Percentiles rank a stretch among this genome's conserved stretches.
Conservation (phyloP, 2,888 invertebrate genomes). For the Phanerotoma sp. region DNA sequence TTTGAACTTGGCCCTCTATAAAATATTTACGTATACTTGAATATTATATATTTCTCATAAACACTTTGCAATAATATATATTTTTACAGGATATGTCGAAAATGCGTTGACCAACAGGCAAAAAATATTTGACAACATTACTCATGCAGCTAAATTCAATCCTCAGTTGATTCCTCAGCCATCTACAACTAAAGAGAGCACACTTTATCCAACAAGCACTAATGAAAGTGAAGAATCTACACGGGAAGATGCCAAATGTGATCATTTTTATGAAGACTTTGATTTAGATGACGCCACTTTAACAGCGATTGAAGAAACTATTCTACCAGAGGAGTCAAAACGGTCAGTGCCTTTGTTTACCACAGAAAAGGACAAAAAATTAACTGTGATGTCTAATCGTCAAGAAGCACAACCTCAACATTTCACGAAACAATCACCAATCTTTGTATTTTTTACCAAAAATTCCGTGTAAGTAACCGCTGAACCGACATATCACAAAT, state of each 20-base stretch:
- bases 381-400: too few species aligned
- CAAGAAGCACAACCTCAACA: too few species aligned
- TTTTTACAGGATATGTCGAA: constrained; percentile 23
- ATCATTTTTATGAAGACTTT: constrained; percentile 13
- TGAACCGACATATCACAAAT: too few species aligned
- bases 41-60: not conserved
- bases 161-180: constrained; percentile 7
- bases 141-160: constrained; percentile 4
- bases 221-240: not conserved
- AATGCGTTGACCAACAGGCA: constrained; percentile 21
- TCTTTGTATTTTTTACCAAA: too few species aligned
- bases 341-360: constrained; percentile 3
- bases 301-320: constrained; percentile 9
- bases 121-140: constrained; percentile 18
- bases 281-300: constrained; percentile 10
- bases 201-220: not conserved
- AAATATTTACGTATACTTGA: not conserved
- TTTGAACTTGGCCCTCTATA: not conserved
- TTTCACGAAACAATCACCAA: too few species aligned
- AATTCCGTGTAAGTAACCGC: too few species aligned
- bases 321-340: constrained; percentile 11
- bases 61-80: constrained; percentile 11
- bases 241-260: not conserved
- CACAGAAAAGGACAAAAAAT: constrained; percentile 18
- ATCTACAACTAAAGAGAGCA: not conserved